These are phyloP conservation scores for Hozukius guyotensis DNA, from an alignment of 2,797 vertebrate genomes.

Conservation along the genomic window DNA sequence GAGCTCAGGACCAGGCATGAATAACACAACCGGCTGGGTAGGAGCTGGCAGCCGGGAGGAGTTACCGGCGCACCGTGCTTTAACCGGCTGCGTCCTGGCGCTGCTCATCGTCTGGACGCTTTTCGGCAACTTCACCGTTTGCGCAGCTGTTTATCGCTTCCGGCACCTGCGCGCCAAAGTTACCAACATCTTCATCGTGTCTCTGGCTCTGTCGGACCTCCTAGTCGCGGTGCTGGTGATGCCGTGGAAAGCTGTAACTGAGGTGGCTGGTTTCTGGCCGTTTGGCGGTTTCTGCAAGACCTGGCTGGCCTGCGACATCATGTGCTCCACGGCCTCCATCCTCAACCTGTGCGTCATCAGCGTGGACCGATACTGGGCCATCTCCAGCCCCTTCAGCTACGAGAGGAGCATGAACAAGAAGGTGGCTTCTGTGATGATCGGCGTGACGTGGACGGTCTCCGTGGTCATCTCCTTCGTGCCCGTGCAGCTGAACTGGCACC, in stretches of 20 bases:
- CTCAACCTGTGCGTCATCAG: constrained; percentile 90
- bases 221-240: constrained; percentile 80
- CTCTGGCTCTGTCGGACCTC: constrained; percentile 87
- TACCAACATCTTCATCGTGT: constrained; percentile 91
- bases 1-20: constrained; percentile 42
- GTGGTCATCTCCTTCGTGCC: constrained; percentile 79
- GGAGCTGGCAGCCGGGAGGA: constrained; percentile 28
- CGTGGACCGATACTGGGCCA: constrained; percentile 88
- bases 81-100: constrained; percentile 83
- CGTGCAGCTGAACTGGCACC: constrained; percentile 80
- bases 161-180: constrained; percentile 88
- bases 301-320: constrained; percentile 90
- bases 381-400: constrained; percentile 78
- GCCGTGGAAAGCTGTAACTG: constrained; percentile 79
- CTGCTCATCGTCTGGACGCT: constrained; percentile 91
- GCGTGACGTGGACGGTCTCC: constrained; percentile 77
- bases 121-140: constrained; percentile 89
- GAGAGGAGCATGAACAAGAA: constrained; percentile 77
- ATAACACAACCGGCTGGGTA: constrained; percentile 45
- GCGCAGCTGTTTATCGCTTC: constrained; percentile 86
- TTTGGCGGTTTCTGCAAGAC: constrained; percentile 85
- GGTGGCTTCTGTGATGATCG: constrained; percentile 76
- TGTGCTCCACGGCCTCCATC: constrained; percentile 91
- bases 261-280: constrained; percentile 78
- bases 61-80: constrained; percentile 47